Evolutionary conservation across 2,888 invertebrate genomes (phyloP).

Genomic region (Oxyteleia sp.): DNA sequence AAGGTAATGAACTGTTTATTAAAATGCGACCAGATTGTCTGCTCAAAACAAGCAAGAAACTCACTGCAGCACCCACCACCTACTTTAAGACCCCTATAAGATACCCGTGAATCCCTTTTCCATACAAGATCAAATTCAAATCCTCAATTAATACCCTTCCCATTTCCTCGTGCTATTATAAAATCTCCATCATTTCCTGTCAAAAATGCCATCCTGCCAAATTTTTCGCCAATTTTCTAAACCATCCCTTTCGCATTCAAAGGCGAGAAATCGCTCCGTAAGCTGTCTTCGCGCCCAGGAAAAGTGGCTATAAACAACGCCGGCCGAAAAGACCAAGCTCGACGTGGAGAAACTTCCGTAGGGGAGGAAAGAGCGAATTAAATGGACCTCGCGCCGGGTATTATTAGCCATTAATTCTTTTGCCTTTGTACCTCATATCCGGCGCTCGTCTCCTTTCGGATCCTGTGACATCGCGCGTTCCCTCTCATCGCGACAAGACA

Average conservation of each 20-base stretch:
- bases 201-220: background rate
- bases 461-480: constrained; percentile 2
- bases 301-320: background rate
- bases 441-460: constrained; percentile 1
- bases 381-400: constrained; percentile 4
- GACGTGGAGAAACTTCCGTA: background rate
- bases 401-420: constrained; percentile 36
- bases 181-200: background rate
- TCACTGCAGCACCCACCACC: too few relatives aligned
- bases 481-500: constrained; percentile 63
- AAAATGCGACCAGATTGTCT: too few relatives aligned
- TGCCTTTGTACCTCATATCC: constrained; percentile 36
- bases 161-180: too few relatives aligned
- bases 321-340: too few relatives aligned
- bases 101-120: too few relatives aligned
- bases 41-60: too few relatives aligned
- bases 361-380: constrained; percentile 15
- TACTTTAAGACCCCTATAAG: too few relatives aligned
- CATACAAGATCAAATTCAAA: background rate
- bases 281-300: background rate
- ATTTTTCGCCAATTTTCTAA: background rate
- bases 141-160: too few relatives aligned
- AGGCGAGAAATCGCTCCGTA: background rate
- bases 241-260: background rate
- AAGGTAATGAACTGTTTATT: too few relatives aligned